These are phyloP conservation scores for Odontesthes bonariensis DNA, from an alignment of 2,113 vertebrate species.

Conservation along the genomic window DNA sequence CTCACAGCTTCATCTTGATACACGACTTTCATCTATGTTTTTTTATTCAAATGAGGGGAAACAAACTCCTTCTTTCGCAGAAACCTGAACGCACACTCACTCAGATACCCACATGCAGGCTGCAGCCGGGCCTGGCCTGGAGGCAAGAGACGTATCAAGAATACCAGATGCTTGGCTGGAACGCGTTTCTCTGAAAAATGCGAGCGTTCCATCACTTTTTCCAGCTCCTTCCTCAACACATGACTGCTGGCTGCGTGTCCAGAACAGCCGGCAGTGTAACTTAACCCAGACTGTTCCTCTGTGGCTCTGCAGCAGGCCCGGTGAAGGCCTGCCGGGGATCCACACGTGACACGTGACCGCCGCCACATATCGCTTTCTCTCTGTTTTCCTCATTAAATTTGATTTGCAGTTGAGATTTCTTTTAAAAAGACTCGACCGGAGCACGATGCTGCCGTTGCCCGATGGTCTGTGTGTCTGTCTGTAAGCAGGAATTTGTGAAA, in stretches of 20 bases:
- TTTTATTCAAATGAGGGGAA: neutral
- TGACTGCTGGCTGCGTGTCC: conserved; percentile 41
- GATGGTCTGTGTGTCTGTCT: too few species aligned
- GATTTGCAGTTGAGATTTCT: too few species aligned
- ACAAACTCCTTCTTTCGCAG: neutral
- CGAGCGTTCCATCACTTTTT: conserved; percentile 69
- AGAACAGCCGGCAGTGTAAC: conserved; percentile 44
- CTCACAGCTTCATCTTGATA: conserved; percentile 9
- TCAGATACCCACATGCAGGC: conserved; percentile 1
- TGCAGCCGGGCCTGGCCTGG: neutral
- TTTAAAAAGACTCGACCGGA: too few species aligned
- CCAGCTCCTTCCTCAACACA: conserved; percentile 55
- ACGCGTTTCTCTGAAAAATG: conserved; percentile 41
- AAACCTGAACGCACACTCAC: neutral
- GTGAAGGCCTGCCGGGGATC: neutral
- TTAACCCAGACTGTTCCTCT: conserved; percentile 31
- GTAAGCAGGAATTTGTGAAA: too few species aligned
- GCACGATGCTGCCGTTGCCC: too few species aligned
- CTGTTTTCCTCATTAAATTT: neutral
- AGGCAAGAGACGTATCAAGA: conserved; percentile 57
- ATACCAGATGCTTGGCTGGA: conserved; percentile 76
- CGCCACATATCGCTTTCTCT: neutral
- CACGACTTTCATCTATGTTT: neutral
- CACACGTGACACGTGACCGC: neutral
- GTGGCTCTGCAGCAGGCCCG: conserved; percentile 11